These are phyloP conservation scores for Perognathus longimembris DNA, from an alignment of 2,113 vertebrate genomes.

Conservation along the genomic window DNA sequence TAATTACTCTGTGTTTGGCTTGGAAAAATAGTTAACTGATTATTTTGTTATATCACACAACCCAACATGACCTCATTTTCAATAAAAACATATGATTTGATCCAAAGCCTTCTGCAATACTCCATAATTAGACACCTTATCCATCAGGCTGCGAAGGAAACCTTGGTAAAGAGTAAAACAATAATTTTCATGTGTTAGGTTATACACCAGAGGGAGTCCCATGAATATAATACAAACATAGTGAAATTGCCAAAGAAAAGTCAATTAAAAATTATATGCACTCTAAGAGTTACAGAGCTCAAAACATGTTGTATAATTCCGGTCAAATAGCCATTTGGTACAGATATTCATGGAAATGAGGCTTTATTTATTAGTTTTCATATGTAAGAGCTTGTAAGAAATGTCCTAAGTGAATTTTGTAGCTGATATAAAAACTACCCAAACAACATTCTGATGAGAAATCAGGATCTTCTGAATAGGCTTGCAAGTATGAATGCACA, in stretches of 20 bases:
- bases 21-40: constrained; percentile 77
- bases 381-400: constrained; percentile 53
- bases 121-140: constrained; percentile 73
- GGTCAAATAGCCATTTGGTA: constrained; percentile 56
- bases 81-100: constrained; percentile 76
- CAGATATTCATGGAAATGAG: constrained; percentile 34
- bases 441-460: constrained; percentile 45
- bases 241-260: constrained; percentile 84
- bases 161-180: constrained; percentile 76
- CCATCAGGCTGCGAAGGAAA: constrained; percentile 64
- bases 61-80: constrained; percentile 77
- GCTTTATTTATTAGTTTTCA: constrained; percentile 73
- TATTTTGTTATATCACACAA: constrained; percentile 77
- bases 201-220: constrained; percentile 89
- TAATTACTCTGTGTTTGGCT: constrained; percentile 79
- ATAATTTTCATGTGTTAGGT: constrained; percentile 86
- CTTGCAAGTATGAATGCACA: background rate
- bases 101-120: constrained; percentile 64
- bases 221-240: constrained; percentile 86
- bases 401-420: constrained; percentile 66
- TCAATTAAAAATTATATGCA: constrained; percentile 80
- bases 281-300: constrained; percentile 77
- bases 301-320: constrained; percentile 67
- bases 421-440: constrained; percentile 22
- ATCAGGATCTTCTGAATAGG: constrained; percentile 32